Percentiles rank a stretch among this genome's conserved stretches.
phyloP scores from a whole-genome alignment of 2,888 invertebrate genomes.

The Rotaria macrura region DNA sequence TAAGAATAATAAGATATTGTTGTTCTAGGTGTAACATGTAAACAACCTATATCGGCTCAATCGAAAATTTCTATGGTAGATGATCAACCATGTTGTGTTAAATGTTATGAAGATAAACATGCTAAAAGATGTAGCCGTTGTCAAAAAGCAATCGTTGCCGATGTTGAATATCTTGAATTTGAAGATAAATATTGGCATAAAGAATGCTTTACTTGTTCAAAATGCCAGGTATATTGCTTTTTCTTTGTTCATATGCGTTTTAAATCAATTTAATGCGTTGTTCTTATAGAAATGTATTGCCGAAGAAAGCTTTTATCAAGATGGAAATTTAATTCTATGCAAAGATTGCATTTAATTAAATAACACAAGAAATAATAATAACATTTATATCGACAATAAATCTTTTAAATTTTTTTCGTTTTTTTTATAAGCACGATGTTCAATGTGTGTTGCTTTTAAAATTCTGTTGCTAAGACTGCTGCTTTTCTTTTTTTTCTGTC shows the following conservation, averaged over 20 bases:
- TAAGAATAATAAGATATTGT: neutral
- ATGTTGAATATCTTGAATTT: constrained; percentile 27
- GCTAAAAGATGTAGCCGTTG: neutral
- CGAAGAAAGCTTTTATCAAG: constrained; percentile 23
- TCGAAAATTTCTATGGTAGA: constrained; percentile 14
- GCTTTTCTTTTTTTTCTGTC: neutral
- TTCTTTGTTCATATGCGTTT: too few species aligned
- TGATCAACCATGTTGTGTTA: constrained; percentile 18
- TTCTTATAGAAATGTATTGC: neutral
- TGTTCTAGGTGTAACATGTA: constrained; percentile 14
- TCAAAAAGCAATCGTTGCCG: constrained; percentile 7
- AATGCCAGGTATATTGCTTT: neutral
- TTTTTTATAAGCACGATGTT: neutral
- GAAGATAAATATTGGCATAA: constrained; percentile 27
- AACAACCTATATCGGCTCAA: constrained; percentile 16
- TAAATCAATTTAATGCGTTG: neutral
- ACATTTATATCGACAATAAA: neutral
- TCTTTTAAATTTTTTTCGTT: too few species aligned
- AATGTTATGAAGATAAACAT: constrained; percentile 20
- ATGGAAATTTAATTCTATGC: constrained; percentile 16
- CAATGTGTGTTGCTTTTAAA: neutral
- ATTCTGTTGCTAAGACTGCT: neutral
- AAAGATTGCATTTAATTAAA: constrained; percentile 23
- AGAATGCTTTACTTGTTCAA: constrained; percentile 21
- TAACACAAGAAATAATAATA: neutral